Evolutionary conservation across 1,140 invertebrate species (phyloP), one percentile per base, ranked within the genome.

Genomic region (Penaeus indicus): DNA sequence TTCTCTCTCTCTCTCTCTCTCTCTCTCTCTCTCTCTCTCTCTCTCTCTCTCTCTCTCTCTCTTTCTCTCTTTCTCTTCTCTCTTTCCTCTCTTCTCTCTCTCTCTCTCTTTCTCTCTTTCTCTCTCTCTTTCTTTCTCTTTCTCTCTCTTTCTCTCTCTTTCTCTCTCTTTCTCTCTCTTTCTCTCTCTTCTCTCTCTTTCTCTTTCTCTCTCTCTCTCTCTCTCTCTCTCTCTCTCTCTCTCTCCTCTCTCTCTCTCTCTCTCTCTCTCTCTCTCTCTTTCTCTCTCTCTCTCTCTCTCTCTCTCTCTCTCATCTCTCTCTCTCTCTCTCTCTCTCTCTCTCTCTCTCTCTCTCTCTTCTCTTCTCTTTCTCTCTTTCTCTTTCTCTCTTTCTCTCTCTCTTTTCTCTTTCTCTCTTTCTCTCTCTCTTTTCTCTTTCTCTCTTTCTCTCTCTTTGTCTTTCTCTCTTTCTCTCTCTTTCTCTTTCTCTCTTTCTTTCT

Each of bases 381-480:
- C 61, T 78, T 38, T 82, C 38, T 75, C 42, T 75, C 69, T 42
- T 75, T 54, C 32, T 69, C 77, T 82, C 38, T 10, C 8, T 5
- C 11, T 10, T 10, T 10, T 10, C 47, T 10, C 47, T 54, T 10
- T 54, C 47, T 54, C 47, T 89, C 82, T 79, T n/a, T 69, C 81
- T 87, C 82, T 75, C 61, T 83, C 75, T 81, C 38, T 60, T 85
- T 16, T 86, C 77, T 90, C 86, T 83, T 42, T 54, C 38, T 60
- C 83, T 60, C 60, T 38, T 38, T 72, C 80, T 42, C 62, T 62
- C 63, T 25, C 54, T 69, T 54, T 69, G 22, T 75, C 79, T 82
- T 25, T 83, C 22, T 77, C 63, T 72, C 27, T 5, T 86, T n/a
- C n/a, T n/a, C n/a, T n/a, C n/a, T n/a, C n/a, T n/a, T n/a, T n/a